A percentile compares a stretch with the other conserved stretches of the same genome.
Evolutionary conservation across 1,140 invertebrate species (phyloP).

Genomic region (Heliconius hewitsoni): DNA sequence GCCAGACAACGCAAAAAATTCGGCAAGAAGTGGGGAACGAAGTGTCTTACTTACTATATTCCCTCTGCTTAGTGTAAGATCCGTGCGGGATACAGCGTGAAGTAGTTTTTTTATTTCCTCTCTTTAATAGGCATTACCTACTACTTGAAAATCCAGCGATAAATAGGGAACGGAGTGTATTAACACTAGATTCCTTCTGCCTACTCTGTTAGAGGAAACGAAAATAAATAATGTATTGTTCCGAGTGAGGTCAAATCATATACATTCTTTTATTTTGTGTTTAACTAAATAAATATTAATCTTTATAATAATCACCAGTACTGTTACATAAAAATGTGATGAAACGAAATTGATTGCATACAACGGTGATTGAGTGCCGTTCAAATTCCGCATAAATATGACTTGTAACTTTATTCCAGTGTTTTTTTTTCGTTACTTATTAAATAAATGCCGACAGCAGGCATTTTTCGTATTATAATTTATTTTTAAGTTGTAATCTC

Average conservation of each 20-base stretch:
- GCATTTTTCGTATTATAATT: neutral
- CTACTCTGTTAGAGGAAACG: too few species aligned
- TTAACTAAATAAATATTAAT: neutral
- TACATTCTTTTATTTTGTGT: neutral
- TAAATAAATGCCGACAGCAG: neutral
- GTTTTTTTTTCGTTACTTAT: neutral
- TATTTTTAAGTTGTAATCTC: neutral
- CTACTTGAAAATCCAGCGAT: too few species aligned
- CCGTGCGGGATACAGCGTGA: too few species aligned
- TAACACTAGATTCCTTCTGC: too few species aligned
- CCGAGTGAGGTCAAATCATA: neutral
- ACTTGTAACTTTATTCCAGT: neutral
- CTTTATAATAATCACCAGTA: neutral
- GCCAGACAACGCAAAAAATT: too few species aligned
- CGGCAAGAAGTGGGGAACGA: too few species aligned
- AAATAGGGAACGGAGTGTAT: too few species aligned
- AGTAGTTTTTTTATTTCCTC: too few species aligned
- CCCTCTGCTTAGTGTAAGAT: too few species aligned
- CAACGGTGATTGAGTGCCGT: slow-evolving; percentile 16
- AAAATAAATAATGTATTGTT: too few species aligned
- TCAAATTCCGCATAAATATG: slow-evolving; percentile 10
- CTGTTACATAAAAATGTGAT: slow-evolving; percentile 4
- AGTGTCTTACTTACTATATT: too few species aligned
- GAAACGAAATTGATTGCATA: slow-evolving; percentile 10
- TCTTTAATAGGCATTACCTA: too few species aligned